These are phyloP conservation scores for Amphipoea lucens DNA, from an alignment of 2,888 invertebrate species.

Conservation along the genomic window DNA sequence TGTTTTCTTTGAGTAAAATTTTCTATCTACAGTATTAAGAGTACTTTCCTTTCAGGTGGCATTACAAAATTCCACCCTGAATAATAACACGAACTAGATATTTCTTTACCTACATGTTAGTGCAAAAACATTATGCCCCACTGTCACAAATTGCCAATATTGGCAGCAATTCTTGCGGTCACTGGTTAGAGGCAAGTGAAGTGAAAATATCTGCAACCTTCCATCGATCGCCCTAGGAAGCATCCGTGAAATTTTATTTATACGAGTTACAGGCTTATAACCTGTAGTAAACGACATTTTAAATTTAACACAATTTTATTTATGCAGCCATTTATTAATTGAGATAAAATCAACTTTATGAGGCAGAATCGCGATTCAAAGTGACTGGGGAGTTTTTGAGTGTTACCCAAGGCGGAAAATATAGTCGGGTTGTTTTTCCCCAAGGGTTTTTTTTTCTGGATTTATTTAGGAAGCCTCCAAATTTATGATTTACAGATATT, in stretches of 20 bases:
- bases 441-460: neutral
- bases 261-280: constrained; percentile 14
- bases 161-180: neutral
- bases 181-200: constrained; percentile 5
- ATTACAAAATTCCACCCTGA: too few species aligned
- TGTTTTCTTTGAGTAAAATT: too few species aligned
- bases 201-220: neutral
- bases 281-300: constrained; percentile 36
- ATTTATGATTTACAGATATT: neutral
- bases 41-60: too few species aligned
- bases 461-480: neutral
- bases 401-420: neutral
- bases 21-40: too few species aligned
- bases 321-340: constrained; percentile 52
- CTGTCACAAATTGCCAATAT: constrained; percentile 4
- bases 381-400: constrained; percentile 1
- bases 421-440: neutral
- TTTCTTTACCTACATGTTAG: too few species aligned
- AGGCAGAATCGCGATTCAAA: neutral
- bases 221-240: neutral
- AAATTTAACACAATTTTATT: constrained; percentile 37
- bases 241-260: constrained; percentile 20
- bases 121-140: neutral
- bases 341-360: constrained; percentile 51
- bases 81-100: neutral